Percentiles rank a stretch among this genome's conserved stretches.
Evolutionary conservation across 2,797 vertebrate species (phyloP).

Genomic region (Onychomys arenicola): DNA sequence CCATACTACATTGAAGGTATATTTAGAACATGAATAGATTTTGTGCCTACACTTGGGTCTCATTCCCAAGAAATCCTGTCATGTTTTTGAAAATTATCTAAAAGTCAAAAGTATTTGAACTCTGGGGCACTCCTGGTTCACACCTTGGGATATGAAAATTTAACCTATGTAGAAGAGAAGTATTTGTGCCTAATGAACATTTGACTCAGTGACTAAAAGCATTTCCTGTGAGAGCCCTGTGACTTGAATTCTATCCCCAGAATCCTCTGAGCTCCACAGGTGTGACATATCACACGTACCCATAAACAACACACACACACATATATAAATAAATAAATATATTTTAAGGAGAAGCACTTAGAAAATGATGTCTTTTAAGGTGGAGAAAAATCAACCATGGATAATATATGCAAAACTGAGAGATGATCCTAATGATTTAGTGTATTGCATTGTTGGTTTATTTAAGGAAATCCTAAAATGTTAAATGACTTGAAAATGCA

Average conservation of each 20-base stretch:
- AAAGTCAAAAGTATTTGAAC: neutral
- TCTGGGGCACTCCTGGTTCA: neutral
- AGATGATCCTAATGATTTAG: neutral
- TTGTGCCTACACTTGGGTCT: neutral
- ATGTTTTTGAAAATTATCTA: neutral
- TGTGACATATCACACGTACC: neutral
- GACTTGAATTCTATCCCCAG: neutral
- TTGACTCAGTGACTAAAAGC: neutral
- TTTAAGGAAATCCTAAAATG: neutral
- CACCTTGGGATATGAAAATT: neutral
- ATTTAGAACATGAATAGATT: neutral
- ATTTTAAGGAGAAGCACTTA: neutral
- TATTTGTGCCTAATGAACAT: neutral
- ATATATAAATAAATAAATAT: neutral
- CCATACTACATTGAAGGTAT: neutral
- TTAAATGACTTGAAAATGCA: constrained; percentile 37
- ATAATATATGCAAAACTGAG: constrained; percentile 8
- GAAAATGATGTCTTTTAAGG: neutral
- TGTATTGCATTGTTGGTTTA: neutral
- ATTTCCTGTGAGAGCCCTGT: neutral
- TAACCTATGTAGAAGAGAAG: neutral
- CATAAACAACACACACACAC: neutral
- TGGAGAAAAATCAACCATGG: constrained; percentile 20
- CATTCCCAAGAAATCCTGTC: neutral
- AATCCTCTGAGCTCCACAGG: neutral